phyloP scores from a whole-genome alignment of 2,797 vertebrate genomes.

The Anas bahamensis region DNA sequence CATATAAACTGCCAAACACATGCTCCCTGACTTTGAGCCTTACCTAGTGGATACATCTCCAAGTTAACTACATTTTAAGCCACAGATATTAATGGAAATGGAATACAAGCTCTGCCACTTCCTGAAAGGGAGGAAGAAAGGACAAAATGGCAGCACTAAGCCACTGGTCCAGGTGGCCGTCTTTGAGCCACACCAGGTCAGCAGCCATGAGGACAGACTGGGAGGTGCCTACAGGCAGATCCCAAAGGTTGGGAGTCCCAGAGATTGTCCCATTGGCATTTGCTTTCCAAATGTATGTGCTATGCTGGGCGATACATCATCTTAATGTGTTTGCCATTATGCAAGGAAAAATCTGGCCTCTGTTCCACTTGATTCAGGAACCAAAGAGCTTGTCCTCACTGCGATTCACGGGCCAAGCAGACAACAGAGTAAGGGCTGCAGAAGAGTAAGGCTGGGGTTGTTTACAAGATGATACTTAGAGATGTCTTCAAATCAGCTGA shows the following conservation, averaged over 20 bases:
- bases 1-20: neutral
- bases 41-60: neutral
- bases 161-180: neutral
- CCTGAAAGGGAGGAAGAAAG: neutral
- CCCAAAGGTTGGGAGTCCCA: neutral
- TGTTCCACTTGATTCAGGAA: neutral
- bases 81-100: neutral
- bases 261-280: neutral
- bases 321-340: neutral
- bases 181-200: rapidly evolving
- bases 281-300: neutral
- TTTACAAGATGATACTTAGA: neutral
- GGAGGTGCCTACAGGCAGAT: neutral
- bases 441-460: neutral
- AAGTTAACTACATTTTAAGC: neutral
- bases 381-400: neutral
- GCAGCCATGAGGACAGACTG: neutral
- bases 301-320: neutral
- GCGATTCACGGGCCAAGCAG: neutral
- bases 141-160: neutral
- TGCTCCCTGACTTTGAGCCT: neutral
- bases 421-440: neutral
- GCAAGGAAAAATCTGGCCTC: neutral
- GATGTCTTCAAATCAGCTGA: neutral
- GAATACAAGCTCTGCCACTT: neutral